phyloP scores from a whole-genome alignment of 2,113 vertebrate species.

The Upupa epops region DNA sequence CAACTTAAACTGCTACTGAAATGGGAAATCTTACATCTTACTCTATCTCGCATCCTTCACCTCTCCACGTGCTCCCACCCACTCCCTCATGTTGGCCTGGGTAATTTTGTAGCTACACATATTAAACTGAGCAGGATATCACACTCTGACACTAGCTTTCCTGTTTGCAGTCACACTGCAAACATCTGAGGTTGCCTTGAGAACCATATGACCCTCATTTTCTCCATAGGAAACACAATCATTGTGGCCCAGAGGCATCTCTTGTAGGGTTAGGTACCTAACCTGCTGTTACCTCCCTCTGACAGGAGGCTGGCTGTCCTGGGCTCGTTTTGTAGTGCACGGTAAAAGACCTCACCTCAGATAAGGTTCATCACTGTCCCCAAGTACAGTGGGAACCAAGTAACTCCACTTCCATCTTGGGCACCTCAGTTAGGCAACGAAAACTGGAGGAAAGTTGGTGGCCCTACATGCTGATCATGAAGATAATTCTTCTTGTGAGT shows the following conservation, averaged over 20 bases:
- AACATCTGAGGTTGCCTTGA: neutral
- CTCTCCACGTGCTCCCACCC: neutral
- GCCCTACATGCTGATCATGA: neutral
- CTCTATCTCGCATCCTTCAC: neutral
- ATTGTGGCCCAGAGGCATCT: neutral
- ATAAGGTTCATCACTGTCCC: too few relatives aligned
- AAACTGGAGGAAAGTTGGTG: neutral
- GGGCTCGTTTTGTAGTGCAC: neutral
- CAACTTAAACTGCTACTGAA: neutral
- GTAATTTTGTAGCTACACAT: neutral
- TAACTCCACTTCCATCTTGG: neutral
- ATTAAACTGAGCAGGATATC: neutral
- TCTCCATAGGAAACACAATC: neutral
- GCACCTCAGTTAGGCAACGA: neutral
- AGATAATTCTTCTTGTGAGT: neutral
- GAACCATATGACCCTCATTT: neutral
- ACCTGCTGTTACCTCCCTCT: too few relatives aligned
- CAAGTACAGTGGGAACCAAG: neutral
- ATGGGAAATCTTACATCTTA: neutral
- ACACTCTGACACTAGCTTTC: neutral
- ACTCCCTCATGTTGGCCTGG: neutral
- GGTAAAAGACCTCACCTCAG: neutral
- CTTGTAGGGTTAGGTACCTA: neutral
- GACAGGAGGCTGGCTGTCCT: neutral
- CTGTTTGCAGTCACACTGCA: neutral